phyloP scores from a whole-genome alignment of 2,797 vertebrate species.

The Chrysocyon brachyurus region DNA sequence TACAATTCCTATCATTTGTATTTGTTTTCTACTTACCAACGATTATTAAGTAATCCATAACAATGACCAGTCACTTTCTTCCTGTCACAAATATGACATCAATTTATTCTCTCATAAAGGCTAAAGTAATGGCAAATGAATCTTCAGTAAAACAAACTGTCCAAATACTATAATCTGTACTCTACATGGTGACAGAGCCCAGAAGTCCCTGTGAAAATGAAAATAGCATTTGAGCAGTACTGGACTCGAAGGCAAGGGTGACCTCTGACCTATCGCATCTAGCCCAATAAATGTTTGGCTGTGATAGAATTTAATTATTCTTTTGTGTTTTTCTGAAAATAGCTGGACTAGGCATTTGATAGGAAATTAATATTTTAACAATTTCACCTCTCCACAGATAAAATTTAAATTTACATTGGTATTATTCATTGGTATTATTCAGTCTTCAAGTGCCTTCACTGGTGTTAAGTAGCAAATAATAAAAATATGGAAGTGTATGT shows the following conservation, averaged over 20 bases:
- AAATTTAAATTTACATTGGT: constrained; percentile 47
- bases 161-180: constrained; percentile 29
- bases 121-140: constrained; percentile 63
- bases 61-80: constrained; percentile 70
- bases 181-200: constrained; percentile 50
- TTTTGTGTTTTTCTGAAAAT: constrained; percentile 59
- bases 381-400: constrained; percentile 61
- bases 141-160: constrained; percentile 67
- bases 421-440: not conserved
- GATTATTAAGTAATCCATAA: constrained; percentile 84
- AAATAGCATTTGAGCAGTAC: constrained; percentile 47
- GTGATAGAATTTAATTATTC: constrained; percentile 72
- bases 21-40: constrained; percentile 81
- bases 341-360: constrained; percentile 63
- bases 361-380: constrained; percentile 72
- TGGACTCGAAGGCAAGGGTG: not conserved
- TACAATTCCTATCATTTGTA: constrained; percentile 76
- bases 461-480: constrained; percentile 75
- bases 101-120: constrained; percentile 60
- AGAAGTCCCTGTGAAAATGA: not conserved
- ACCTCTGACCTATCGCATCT: constrained; percentile 56
- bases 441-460: constrained; percentile 38
- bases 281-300: not conserved
- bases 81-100: constrained; percentile 69
- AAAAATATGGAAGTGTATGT: constrained; percentile 70